Base-by-base conservation (phyloP, 2,113 vertebrate species). In the Proteles cristata region DNA sequence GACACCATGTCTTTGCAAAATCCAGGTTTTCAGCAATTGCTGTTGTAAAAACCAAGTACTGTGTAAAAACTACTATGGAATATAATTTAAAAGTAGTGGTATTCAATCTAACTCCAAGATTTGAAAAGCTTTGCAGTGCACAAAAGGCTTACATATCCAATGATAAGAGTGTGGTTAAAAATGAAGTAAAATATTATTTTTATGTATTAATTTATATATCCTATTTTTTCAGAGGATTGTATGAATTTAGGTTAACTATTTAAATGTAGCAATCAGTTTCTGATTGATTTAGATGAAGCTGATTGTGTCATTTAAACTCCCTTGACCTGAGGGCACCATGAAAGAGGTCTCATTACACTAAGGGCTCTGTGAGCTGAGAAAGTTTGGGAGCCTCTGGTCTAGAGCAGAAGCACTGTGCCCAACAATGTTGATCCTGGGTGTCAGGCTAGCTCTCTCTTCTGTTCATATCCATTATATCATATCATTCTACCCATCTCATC, bases 341-440 rank as follows among this genome's bases (percentile, higher is more conserved):
- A 11, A 15, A 55, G 74, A 16, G 2, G 8, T 26, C 21, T n/a
- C 45, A 5, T 4, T 7, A 69, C 2, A 26, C 1, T 33, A 35
- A 65, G 28, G 10, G 4, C 3, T 88, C 4, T 58, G 16, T 35
- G 35, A 93, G 35, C 11, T 85, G 35, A 65, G 55, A 80, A 71
- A 58, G 5, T 85, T 33, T 55, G 35, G 43, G 9, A 73, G 73
- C 3, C 5, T 50, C 33, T 50, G 19, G 8, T 65, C 61, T 77
- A 35, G 1, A 23, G 58, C 26, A 39, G 4, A 17, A 26, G 0
- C 23, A 6, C 16, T 66, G 7, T 21, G 28, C 25, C 58, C 1
- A 39, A 7, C 11, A 19, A 65, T 28, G 21, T 9, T 6, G 16
- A 28, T 17, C 6, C 9, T 43, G 3, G 0, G 4, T n/a, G 15